These are phyloP conservation scores for Indri indri DNA, from an alignment of 2,113 vertebrate genomes.

Conservation along the genomic window DNA sequence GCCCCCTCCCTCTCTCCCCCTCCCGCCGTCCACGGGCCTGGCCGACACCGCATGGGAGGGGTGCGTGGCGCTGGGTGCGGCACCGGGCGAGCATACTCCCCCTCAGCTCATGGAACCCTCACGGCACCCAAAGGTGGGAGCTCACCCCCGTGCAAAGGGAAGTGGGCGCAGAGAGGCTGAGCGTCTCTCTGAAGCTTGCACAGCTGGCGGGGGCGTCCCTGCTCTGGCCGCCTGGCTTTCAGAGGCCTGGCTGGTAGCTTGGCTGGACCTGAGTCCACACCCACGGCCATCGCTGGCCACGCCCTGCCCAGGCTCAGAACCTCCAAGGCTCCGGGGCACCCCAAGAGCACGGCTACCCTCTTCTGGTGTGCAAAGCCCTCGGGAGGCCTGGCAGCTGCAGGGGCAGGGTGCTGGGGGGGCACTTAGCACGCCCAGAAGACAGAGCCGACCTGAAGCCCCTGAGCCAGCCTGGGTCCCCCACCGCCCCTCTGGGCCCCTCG, in stretches of 20 bases:
- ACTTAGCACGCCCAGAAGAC: fast-evolving
- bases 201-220: fast-evolving
- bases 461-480: too few species aligned
- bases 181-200: fast-evolving
- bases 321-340: not conserved
- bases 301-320: not conserved
- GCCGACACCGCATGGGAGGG: fast-evolving
- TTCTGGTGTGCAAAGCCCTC: not conserved
- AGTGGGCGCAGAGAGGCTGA: not conserved
- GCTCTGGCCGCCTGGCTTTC: not conserved
- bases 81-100: not conserved
- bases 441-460: fast-evolving
- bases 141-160: not conserved
- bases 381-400: not conserved
- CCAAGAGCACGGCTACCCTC: fast-evolving
- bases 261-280: not conserved
- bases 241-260: not conserved
- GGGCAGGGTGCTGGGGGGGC: not conserved
- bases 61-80: fast-evolving
- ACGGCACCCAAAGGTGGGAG: not conserved
- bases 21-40: fast-evolving
- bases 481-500: fast-evolving
- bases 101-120: fast-evolving
- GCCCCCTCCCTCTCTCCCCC: fast-evolving
- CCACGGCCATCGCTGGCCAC: not conserved